These are phyloP conservation scores for Megastigmus dorsalis DNA, from an alignment of 2,888 invertebrate genomes.

Conservation along the genomic window DNA sequence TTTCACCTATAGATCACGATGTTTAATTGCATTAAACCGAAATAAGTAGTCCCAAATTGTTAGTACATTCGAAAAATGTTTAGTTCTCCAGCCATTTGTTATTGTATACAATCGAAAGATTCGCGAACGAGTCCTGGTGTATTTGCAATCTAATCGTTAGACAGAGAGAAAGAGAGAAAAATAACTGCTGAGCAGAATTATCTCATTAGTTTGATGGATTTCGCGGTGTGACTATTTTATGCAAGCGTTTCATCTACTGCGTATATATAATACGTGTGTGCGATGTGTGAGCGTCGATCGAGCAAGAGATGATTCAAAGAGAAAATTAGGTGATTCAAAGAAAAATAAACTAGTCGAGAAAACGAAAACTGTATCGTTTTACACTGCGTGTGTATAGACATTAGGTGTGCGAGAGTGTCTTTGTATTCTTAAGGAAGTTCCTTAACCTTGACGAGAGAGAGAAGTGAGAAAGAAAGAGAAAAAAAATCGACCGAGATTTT, in stretches of 20 bases:
- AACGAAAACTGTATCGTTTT: conserved; percentile 17
- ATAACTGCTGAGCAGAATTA: too few species aligned
- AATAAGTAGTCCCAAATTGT: not conserved
- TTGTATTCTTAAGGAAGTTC: conserved; percentile 72
- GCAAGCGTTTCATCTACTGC: too few species aligned
- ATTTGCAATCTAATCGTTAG: not conserved
- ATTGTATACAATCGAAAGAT: conserved; percentile 14
- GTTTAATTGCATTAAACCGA: not conserved
- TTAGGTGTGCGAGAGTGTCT: conserved; percentile 60
- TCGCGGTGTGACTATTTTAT: too few species aligned
- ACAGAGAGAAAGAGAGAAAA: too few species aligned
- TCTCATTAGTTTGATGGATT: too few species aligned
- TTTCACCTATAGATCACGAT: not conserved
- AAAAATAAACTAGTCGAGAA: not conserved
- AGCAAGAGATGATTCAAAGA: not conserved
- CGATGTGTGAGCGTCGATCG: not conserved
- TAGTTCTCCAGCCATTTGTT: conserved; percentile 1
- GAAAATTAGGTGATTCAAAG: not conserved
- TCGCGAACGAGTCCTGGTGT: not conserved
- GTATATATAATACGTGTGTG: too few species aligned
- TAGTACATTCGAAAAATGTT: not conserved
- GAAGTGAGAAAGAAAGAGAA: too few species aligned
- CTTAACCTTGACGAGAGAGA: conserved; percentile 69
- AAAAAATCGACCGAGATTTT: conserved; percentile 66
- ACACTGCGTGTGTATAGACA: not conserved